A percentile compares a stretch with the other conserved stretches of the same genome.
These are phyloP conservation scores for Albula goreensis DNA, from an alignment of 2,113 vertebrate genomes.

Conservation along the genomic window DNA sequence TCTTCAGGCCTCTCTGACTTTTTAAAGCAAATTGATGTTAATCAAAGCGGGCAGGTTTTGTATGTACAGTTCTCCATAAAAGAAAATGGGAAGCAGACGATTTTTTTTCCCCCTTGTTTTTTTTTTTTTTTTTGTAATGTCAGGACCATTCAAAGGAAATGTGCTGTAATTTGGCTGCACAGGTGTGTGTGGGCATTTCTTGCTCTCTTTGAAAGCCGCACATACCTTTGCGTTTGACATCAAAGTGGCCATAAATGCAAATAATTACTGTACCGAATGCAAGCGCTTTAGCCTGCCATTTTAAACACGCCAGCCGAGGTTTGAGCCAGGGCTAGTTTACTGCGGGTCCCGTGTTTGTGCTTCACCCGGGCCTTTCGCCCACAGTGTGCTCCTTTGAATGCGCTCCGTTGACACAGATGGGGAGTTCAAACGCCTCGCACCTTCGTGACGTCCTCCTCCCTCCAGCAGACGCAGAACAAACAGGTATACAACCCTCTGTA, in stretches of 20 bases:
- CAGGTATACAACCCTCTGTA: constrained; percentile 8
- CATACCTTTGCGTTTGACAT: background rate
- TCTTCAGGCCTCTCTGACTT: background rate
- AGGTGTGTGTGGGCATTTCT: background rate
- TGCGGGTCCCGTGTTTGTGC: background rate
- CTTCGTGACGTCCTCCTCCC: background rate
- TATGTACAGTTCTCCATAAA: background rate
- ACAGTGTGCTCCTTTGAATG: background rate
- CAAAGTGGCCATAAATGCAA: constrained; percentile 8
- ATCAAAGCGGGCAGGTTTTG: background rate
- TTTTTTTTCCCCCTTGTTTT: background rate
- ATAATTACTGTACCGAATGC: background rate
- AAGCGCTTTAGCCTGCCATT: background rate
- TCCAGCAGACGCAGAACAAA: constrained; percentile 10
- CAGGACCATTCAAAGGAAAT: background rate
- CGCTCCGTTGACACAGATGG: constrained; percentile 13
- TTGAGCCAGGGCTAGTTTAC: background rate
- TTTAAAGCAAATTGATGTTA: background rate
- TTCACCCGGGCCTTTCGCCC: background rate
- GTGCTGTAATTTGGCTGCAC: background rate
- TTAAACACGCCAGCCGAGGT: background rate
- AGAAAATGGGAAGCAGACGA: background rate
- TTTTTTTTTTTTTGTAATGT: background rate
- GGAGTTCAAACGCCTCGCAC: background rate
- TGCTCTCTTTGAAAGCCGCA: background rate